Evolutionary conservation across 53 echinoderm and acorn worm genomes (phyloP).

Genomic region (Arbacia lixula): DNA sequence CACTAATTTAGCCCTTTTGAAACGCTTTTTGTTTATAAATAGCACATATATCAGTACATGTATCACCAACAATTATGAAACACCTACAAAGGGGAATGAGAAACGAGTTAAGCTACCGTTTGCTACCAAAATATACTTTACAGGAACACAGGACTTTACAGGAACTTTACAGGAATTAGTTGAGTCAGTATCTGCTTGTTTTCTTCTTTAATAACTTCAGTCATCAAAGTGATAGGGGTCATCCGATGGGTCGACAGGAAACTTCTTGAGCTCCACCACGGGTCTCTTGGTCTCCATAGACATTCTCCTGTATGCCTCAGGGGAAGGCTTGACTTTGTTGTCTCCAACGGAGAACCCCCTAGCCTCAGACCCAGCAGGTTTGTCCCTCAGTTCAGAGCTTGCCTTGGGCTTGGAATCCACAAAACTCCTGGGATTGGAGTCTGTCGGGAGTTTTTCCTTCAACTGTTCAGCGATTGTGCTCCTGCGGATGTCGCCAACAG

Average conservation of each 20-base stretch:
- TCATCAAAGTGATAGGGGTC: constrained; percentile 58
- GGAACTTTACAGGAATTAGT: too few species aligned
- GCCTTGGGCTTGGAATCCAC: neutral
- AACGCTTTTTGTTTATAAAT: too few species aligned
- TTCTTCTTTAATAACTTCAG: too few species aligned
- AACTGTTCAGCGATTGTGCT: neutral
- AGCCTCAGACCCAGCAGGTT: neutral
- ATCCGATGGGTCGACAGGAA: constrained; percentile 29
- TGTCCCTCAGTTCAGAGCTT: constrained; percentile 8
- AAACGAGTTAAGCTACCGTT: too few species aligned
- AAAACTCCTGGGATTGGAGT: constrained; percentile 38
- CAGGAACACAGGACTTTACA: too few species aligned
- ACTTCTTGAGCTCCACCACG: constrained; percentile 41
- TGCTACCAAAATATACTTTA: too few species aligned
- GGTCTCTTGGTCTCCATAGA: constrained; percentile 43
- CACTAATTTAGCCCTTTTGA: too few species aligned
- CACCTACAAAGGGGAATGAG: too few species aligned
- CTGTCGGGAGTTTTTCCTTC: neutral
- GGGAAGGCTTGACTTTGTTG: constrained; percentile 5
- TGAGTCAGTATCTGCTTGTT: too few species aligned
- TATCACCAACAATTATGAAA: too few species aligned
- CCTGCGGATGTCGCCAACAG: neutral
- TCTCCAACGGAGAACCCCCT: constrained; percentile 1
- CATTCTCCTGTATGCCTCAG: constrained; percentile 28
- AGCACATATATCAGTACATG: too few species aligned